Evolutionary conservation across 2,797 vertebrate species (phyloP).

Genomic region (Sebastes cheni): DNA sequence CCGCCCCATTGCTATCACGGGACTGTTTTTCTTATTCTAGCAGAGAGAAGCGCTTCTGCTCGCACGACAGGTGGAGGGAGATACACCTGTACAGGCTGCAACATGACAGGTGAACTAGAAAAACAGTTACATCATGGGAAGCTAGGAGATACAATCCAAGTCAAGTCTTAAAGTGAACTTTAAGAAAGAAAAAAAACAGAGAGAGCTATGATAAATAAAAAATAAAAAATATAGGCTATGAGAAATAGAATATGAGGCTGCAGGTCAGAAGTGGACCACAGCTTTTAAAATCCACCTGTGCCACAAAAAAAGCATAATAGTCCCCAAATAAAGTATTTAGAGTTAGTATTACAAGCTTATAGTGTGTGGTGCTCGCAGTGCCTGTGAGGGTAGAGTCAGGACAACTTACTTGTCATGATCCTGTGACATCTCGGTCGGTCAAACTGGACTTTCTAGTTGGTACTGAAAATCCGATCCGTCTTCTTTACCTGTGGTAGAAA

Average conservation of each 20-base stretch:
- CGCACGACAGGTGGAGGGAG: constrained; percentile 80
- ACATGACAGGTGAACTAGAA: constrained; percentile 80
- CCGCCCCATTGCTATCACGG: constrained; percentile 55
- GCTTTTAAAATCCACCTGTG: constrained; percentile 18
- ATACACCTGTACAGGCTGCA: constrained; percentile 83
- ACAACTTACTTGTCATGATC: constrained; percentile 98
- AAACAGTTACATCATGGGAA: constrained; percentile 59
- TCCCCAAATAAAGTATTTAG: neutral
- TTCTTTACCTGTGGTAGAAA: constrained; percentile 71
- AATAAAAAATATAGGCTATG: neutral
- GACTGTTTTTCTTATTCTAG: constrained; percentile 45
- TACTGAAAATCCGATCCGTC: constrained; percentile 92
- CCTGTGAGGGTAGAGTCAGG: constrained; percentile 65
- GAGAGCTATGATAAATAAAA: neutral
- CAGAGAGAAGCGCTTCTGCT: constrained; percentile 56
- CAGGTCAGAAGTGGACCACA: constrained; percentile 9
- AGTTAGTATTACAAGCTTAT: constrained; percentile 27
- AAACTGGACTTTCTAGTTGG: constrained; percentile 99
- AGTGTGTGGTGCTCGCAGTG: constrained; percentile 37
- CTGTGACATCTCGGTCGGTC: constrained; percentile 96
- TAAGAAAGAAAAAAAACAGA: too few relatives aligned
- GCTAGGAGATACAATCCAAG: constrained; percentile 38
- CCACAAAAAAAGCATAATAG: constrained; percentile 1
- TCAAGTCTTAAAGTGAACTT: neutral
- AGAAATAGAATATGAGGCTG: neutral